Evolutionary conservation across 2,888 invertebrate genomes (phyloP).

Genomic region (Rhabditoides inermis): DNA sequence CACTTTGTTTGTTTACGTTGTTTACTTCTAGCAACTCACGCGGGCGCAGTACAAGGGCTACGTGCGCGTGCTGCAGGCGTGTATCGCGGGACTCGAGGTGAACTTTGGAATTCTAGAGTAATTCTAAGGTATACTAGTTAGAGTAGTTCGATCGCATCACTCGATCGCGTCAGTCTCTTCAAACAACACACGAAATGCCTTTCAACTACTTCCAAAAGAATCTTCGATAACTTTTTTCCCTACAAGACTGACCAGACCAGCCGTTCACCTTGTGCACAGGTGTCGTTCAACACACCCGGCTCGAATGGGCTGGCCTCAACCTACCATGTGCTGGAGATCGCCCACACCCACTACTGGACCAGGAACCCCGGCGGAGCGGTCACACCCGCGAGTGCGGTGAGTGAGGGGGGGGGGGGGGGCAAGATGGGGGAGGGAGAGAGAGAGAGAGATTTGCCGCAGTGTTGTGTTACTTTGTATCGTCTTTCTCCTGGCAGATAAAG

Average conservation of each 20-base stretch:
- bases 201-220: no score
- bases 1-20: neutral
- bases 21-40: constrained; percentile 67
- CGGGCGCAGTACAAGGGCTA: constrained; percentile 92
- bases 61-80: constrained; percentile 79
- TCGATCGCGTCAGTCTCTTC: no score
- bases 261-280: constrained; percentile 6
- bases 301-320: constrained; percentile 89
- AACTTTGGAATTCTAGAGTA: neutral
- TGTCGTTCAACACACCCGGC: constrained; percentile 61
- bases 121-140: neutral
- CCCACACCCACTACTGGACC: constrained; percentile 87
- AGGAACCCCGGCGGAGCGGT: constrained; percentile 22
- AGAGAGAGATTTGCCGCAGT: no score
- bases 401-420: neutral
- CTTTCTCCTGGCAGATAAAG: no score
- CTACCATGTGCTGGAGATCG: constrained; percentile 91
- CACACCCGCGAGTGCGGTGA: constrained; percentile 17
- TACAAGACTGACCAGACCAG: no score
- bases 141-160: no score
- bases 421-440: neutral
- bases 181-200: no score
- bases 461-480: no score
- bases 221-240: no score
- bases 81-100: constrained; percentile 75